Evolutionary conservation across 2,113 vertebrate genomes (phyloP).

Genomic region (Protomyctophum bolini): DNA sequence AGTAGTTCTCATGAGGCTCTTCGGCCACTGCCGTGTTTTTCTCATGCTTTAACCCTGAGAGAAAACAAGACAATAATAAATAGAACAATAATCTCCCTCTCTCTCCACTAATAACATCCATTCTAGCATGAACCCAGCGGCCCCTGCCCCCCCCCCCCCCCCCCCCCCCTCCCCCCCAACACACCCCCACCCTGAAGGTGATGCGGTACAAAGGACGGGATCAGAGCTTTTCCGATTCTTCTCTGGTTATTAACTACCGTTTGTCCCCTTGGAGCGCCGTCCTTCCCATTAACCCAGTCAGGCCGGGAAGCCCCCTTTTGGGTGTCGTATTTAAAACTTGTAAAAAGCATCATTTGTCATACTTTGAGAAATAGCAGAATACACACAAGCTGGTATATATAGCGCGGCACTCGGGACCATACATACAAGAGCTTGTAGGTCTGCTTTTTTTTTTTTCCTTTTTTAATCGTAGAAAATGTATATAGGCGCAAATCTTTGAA

Average conservation of each 20-base stretch:
- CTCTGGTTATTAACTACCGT: conserved; percentile 78
- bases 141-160: conserved; percentile 35
- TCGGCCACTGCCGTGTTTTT: neutral
- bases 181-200: conserved; percentile 59
- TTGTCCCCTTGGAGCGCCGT: conserved; percentile 71
- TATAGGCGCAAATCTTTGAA: too few relatives aligned
- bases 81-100: conserved; percentile 30
- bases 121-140: conserved; percentile 62
- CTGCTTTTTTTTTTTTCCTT: too few relatives aligned
- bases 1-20: conserved; percentile 49
- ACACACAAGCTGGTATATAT: too few relatives aligned
- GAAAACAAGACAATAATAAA: conserved; percentile 58
- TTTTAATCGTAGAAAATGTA: too few relatives aligned
- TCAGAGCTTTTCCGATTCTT: conserved; percentile 77
- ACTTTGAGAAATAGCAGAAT: too few relatives aligned
- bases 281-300: conserved; percentile 80
- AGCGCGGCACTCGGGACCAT: too few relatives aligned
- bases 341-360: too few relatives aligned
- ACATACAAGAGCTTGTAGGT: too few relatives aligned
- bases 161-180: conserved; percentile 25
- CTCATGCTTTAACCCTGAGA: conserved; percentile 14
- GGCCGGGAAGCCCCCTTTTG: too few relatives aligned
- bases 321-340: too few relatives aligned
- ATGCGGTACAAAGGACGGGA: conserved; percentile 71
- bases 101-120: conserved; percentile 48